Conservation (phyloP, 2,797 vertebrate species). For the Eleutherodactylus coqui region DNA sequence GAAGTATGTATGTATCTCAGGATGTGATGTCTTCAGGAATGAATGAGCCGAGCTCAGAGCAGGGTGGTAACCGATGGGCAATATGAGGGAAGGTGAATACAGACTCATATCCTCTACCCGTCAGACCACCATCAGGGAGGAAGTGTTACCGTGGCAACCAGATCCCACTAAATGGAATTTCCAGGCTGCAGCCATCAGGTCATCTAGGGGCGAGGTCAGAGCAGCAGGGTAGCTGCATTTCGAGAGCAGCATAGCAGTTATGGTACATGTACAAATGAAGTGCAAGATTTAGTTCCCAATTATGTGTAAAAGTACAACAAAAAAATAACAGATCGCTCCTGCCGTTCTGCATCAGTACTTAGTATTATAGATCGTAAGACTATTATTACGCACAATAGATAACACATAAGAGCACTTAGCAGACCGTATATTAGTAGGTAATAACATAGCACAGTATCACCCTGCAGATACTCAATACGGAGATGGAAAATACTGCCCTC, state of each 20-base stretch:
- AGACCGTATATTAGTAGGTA: too few relatives aligned
- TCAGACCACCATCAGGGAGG: conserved; percentile 53
- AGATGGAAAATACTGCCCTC: neutral
- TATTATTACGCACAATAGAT: too few relatives aligned
- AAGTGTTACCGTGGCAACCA: conserved; percentile 51
- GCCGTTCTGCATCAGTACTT: too few relatives aligned
- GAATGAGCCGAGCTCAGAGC: conserved; percentile 6
- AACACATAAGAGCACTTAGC: too few relatives aligned
- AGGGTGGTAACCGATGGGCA: conserved; percentile 37
- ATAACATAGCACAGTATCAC: neutral
- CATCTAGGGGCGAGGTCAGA: conserved; percentile 40
- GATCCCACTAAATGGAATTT: conserved; percentile 52
- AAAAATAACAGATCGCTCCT: neutral
- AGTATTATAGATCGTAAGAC: too few relatives aligned
- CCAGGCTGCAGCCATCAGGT: conserved; percentile 32
- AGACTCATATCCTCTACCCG: conserved; percentile 53
- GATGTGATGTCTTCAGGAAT: conserved; percentile 8
- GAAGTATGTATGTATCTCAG: too few relatives aligned
- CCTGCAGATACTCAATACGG: neutral
- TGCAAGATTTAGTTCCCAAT: neutral
- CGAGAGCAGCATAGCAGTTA: neutral
- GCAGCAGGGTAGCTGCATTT: conserved; percentile 4
- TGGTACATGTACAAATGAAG: neutral
- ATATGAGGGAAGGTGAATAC: conserved; percentile 35
- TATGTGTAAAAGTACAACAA: neutral